Evolutionary conservation across 2,888 invertebrate species (phyloP).

Genomic region (Epinotia bilunana): DNA sequence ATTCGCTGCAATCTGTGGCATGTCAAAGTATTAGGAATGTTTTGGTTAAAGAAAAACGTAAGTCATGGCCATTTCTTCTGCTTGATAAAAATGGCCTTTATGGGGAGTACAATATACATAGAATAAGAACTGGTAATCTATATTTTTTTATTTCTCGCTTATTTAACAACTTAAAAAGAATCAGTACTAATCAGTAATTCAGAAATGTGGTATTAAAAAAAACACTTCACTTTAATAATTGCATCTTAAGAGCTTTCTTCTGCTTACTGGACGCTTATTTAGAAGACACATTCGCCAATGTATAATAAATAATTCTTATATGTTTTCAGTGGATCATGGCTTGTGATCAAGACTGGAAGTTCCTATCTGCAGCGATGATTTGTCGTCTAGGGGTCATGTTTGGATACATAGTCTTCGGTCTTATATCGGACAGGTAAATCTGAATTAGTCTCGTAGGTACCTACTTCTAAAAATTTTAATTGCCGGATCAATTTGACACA

Average conservation of each 20-base stretch:
- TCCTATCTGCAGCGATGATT: constrained; percentile 69
- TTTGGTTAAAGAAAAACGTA: constrained; percentile 74
- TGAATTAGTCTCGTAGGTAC: not conserved
- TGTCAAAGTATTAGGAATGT: constrained; percentile 66
- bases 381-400: constrained; percentile 72
- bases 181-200: too few species aligned
- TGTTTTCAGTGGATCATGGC: constrained; percentile 70
- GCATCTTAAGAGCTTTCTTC: not conserved
- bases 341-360: constrained; percentile 66
- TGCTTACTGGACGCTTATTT: not conserved
- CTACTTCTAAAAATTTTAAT: not conserved
- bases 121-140: too few species aligned
- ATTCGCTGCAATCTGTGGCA: constrained; percentile 67
- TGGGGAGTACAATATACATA: too few species aligned
- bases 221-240: too few species aligned
- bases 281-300: not conserved
- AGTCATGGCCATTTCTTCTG: constrained; percentile 42
- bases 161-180: too few species aligned
- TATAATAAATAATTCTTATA: not conserved
- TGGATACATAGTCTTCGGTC: constrained; percentile 71
- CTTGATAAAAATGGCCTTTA: not conserved
- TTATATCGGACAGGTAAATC: constrained; percentile 70
- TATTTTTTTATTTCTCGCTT: too few species aligned
- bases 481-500: not conserved
- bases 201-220: too few species aligned